phyloP scores from a whole-genome alignment of 2,888 invertebrate genomes.

The Eulithis testata region DNA sequence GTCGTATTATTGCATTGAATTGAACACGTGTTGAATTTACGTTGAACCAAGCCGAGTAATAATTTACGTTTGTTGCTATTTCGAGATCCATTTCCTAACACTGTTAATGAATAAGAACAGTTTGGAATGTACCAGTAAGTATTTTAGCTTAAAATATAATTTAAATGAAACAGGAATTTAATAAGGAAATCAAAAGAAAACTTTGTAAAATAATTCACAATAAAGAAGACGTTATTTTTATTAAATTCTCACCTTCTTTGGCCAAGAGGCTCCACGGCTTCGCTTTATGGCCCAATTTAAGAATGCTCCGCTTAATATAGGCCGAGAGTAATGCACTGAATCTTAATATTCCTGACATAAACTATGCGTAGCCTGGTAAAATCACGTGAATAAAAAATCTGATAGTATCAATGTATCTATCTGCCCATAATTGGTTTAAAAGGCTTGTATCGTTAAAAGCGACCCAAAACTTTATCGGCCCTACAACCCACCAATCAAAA shows the following conservation, averaged over 20 bases:
- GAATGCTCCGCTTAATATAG: conserved; percentile 72
- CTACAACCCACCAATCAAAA: conserved; percentile 58
- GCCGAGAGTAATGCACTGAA: conserved; percentile 66
- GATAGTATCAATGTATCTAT: conserved; percentile 8
- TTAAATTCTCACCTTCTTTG: conserved; percentile 71
- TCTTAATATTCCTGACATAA: conserved; percentile 24
- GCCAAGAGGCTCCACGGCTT: conserved; percentile 66
- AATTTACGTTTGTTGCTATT: conserved; percentile 67
- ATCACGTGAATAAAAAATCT: conserved; percentile 18
- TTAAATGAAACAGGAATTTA: conserved; percentile 38
- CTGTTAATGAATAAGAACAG: conserved; percentile 27
- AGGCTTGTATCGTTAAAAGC: conserved; percentile 49
- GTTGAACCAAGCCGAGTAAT: conserved; percentile 56
- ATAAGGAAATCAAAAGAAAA: conserved; percentile 39
- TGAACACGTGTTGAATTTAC: conserved; percentile 61
- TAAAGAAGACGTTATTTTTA: conserved; percentile 73
- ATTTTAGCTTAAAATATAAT: conserved; percentile 18
- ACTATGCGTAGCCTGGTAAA: conserved; percentile 17
- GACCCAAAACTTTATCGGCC: conserved; percentile 55
- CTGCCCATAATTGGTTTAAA: conserved; percentile 53
- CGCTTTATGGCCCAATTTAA: conserved; percentile 77
- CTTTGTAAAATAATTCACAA: conserved; percentile 67
- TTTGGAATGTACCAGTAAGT: conserved; percentile 23
- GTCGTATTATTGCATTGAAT: conserved; percentile 45
- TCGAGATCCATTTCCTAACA: conserved; percentile 58